phyloP scores from a whole-genome alignment of 2,113 vertebrate species.

The Calidris pygmaea region DNA sequence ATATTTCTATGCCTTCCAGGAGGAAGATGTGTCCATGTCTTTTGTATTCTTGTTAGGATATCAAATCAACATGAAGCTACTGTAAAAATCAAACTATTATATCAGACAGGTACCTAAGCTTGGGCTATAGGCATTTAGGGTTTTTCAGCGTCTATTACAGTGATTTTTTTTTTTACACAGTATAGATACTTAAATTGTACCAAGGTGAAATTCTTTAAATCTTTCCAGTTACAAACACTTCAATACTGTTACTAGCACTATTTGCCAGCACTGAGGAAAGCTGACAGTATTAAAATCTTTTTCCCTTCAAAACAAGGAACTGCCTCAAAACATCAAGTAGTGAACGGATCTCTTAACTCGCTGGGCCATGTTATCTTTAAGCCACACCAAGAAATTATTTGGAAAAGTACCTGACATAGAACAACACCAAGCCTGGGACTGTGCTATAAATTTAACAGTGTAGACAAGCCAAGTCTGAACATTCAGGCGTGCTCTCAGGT shows the following conservation, averaged over 20 bases:
- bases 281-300: neutral
- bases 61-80: neutral
- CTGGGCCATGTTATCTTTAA: neutral
- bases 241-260: neutral
- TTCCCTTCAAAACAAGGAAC: neutral
- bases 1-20: neutral
- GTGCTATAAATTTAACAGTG: neutral
- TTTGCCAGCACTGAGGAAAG: neutral
- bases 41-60: neutral
- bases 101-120: neutral
- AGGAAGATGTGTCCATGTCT: neutral
- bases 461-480: neutral
- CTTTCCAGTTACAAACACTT: neutral
- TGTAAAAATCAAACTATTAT: neutral
- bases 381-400: neutral
- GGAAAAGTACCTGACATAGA: neutral
- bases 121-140: neutral
- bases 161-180: neutral
- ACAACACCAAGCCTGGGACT: neutral
- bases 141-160: neutral
- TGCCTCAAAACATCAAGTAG: neutral
- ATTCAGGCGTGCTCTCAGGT: neutral
- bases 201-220: neutral
- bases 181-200: neutral
- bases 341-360: neutral